Conservation (phyloP, 2,113 vertebrate genomes). For the Tauraco erythrolophus region DNA sequence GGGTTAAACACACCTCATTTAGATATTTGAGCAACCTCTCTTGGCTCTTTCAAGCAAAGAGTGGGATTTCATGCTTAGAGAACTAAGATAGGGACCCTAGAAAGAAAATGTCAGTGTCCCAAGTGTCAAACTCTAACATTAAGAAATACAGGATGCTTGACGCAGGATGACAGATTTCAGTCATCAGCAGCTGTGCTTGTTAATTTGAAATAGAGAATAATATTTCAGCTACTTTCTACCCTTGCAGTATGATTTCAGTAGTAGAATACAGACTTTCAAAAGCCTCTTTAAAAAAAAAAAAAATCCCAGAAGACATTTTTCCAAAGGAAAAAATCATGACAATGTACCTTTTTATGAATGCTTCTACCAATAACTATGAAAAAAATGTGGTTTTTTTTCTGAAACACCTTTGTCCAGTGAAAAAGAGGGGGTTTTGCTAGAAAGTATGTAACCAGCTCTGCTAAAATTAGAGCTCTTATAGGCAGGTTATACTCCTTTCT, state of each 20-base stretch:
- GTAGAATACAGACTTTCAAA: neutral
- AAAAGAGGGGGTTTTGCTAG: rapidly evolving
- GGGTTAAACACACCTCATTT: neutral
- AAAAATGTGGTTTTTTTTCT: neutral
- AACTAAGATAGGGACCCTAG: neutral
- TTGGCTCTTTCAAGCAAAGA: neutral
- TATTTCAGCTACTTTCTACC: neutral
- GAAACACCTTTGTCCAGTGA: neutral
- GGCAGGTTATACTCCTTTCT: neutral
- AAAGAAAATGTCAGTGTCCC: neutral
- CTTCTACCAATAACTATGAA: neutral
- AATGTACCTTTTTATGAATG: neutral
- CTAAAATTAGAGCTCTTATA: neutral
- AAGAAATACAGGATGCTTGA: neutral
- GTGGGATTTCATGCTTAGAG: neutral
- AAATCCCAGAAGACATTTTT: neutral
- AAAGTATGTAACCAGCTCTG: neutral
- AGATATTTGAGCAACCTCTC: neutral
- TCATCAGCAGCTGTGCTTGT: neutral
- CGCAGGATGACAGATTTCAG: neutral
- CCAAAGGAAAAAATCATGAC: neutral
- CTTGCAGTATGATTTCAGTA: neutral
- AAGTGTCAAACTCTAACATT: neutral
- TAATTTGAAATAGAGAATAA: neutral
- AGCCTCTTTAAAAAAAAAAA: neutral